Conservation (phyloP, 2,888 invertebrate genomes). For the Iselma pallidipennis region DNA sequence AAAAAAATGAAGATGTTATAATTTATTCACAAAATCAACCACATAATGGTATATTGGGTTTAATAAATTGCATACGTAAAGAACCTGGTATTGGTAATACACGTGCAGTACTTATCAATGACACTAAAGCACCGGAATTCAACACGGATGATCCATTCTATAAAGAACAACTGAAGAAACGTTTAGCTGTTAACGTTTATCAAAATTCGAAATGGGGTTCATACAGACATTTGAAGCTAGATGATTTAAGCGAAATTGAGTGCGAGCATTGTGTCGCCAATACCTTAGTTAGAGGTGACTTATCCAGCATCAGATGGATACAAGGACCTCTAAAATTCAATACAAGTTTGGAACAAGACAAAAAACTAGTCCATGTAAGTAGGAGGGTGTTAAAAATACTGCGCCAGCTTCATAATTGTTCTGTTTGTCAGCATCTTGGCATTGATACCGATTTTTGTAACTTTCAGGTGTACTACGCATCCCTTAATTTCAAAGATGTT, state of each 20-base stretch:
- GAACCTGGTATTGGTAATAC: constrained; percentile 65
- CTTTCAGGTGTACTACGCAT: constrained; percentile 63
- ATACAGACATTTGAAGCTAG: constrained; percentile 75
- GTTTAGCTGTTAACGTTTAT: constrained; percentile 78
- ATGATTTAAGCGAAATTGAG: constrained; percentile 55
- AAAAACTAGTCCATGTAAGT: constrained; percentile 16
- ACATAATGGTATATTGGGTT: constrained; percentile 76
- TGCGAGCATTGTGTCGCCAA: constrained; percentile 76
- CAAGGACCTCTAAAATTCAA: constrained; percentile 67
- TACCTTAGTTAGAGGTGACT: too few species aligned
- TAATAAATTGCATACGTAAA: constrained; percentile 67
- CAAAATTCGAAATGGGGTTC: constrained; percentile 64
- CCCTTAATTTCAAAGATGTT: constrained; percentile 92
- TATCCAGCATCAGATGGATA: constrained; percentile 82
- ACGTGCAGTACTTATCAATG: constrained; percentile 63
- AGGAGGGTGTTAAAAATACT: neutral
- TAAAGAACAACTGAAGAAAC: constrained; percentile 67
- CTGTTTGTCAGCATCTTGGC: neutral
- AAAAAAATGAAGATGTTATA: constrained; percentile 53
- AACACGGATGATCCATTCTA: constrained; percentile 61
- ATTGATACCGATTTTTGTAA: neutral
- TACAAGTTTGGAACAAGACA: constrained; percentile 1
- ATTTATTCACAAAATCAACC: constrained; percentile 67
- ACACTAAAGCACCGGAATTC: constrained; percentile 66
- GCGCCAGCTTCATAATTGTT: too few species aligned